A percentile compares a stretch with the other conserved stretches of the same genome.
Evolutionary conservation across 1,140 invertebrate species (phyloP).

Genomic region (Drosophila teissieri): DNA sequence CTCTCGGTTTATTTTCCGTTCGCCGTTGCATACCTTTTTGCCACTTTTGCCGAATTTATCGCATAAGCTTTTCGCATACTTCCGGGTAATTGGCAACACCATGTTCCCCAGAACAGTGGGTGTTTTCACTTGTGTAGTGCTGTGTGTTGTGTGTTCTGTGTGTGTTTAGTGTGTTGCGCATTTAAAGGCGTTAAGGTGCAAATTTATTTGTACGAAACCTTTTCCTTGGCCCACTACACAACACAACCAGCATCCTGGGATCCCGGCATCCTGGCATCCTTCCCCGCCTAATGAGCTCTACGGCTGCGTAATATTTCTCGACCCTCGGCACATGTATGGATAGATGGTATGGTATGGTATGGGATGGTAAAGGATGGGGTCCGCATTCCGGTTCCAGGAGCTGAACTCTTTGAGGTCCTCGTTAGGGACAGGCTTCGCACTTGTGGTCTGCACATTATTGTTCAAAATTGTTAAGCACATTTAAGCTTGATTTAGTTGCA

Average conservation of each 20-base stretch:
- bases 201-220: constrained; percentile 78
- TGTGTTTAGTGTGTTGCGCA: constrained; percentile 58
- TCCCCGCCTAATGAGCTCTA: constrained; percentile 46
- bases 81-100: constrained; percentile 81
- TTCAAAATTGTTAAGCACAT: constrained; percentile 82
- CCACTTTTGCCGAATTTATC: constrained; percentile 80
- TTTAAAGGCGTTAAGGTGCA: constrained; percentile 83
- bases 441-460: constrained; percentile 78
- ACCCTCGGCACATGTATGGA: constrained; percentile 68
- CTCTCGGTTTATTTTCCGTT: constrained; percentile 38
- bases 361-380: background rate
- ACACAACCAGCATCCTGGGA: constrained; percentile 32
- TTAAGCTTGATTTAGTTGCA: constrained; percentile 82
- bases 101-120: constrained; percentile 40
- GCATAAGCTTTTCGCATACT: constrained; percentile 82
- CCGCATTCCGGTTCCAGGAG: constrained; percentile 7
- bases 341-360: constrained; percentile 3
- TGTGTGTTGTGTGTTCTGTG: constrained; percentile 8
- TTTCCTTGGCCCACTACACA: constrained; percentile 57
- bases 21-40: constrained; percentile 75
- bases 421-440: constrained; percentile 76
- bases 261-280: constrained; percentile 23
- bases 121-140: background rate
- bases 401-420: constrained; percentile 39
- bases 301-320: constrained; percentile 77